Base-by-base conservation (phyloP, 2,797 vertebrate species). In the Coracias cyanogaster region DNA sequence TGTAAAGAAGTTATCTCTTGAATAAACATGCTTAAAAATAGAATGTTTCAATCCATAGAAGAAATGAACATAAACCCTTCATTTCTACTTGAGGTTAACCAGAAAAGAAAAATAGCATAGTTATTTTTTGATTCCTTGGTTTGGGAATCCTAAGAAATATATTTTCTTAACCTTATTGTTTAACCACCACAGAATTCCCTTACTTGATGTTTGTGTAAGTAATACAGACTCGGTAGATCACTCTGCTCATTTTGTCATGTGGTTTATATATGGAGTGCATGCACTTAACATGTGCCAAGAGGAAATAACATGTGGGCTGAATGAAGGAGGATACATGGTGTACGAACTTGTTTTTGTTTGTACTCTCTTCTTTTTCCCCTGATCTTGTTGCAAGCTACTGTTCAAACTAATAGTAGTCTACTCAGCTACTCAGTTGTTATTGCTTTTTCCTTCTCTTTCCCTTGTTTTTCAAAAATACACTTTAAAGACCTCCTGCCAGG, bases 61-160 rank as follows among this genome's bases (percentile, higher is more conserved):
- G 69, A 89, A 94, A 80, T 69, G 19, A 83, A 78, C 35, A 31
- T 65, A 87, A 95, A 87, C 69, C 89, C 31, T 96, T 95, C 15
- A 87, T 92, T 93, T 92, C 62, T 73, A 31, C 80, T 97, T 91
- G 93, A 83, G 93, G 94, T 90, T 96, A 94, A 93, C 97, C 95
- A 95, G 72, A 73, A 89, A 80, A 84, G 54, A 90, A 91, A 96
- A 94, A 84, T 58, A 86, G 22, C 16, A 4, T 12, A 48, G 85
- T 71, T 94, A 81, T 82, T 90, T 86, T 89, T 85, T 95, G 72
- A 87, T 89, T 80, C 41, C 21, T 90, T 76, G 26, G 43, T 70
- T 92, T 6, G 7, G 65, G 66, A 60, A 86, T 72, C 60, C 31
- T 45, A 74, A 73, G 61, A 84, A 71, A 91, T 94, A 41, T 74